phyloP scores from a whole-genome alignment of 1,140 invertebrate genomes.

The Cotesia chilonis region DNA sequence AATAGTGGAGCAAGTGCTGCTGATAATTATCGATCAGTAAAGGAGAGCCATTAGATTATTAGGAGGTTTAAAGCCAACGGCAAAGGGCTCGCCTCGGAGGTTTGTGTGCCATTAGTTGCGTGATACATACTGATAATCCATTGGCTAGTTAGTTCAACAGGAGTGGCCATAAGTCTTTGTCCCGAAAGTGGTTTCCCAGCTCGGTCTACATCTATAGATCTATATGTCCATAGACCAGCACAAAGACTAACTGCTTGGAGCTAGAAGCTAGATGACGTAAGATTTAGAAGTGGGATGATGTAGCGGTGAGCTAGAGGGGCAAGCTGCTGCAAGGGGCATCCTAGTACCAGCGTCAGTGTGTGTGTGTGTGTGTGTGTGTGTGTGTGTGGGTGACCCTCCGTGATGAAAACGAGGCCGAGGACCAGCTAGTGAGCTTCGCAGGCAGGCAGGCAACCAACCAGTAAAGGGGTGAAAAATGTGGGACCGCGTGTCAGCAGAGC shows the following conservation, averaged over 20 bases:
- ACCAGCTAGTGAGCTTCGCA: conserved; percentile 22
- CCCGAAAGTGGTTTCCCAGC: neutral
- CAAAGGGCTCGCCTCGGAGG: no score
- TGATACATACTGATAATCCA: neutral
- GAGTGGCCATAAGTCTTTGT: conserved; percentile 12
- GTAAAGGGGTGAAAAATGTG: conserved; percentile 35
- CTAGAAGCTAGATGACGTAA: conserved; percentile 25
- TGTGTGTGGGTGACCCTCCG: conserved; percentile 35
- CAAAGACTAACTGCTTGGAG: neutral
- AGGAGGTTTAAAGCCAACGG: no score
- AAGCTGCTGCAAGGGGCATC: neutral
- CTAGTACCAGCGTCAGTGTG: neutral
- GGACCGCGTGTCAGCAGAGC: conserved; percentile 39
- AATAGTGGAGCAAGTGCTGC: no score
- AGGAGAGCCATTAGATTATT: no score
- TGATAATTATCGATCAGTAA: no score
- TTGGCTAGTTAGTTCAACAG: conserved; percentile 11
- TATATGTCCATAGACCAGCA: neutral
- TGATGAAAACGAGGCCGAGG: conserved; percentile 25
- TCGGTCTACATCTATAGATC: neutral
- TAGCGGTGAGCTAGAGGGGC: neutral
- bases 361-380: conserved; percentile 13
- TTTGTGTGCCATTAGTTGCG: neutral
- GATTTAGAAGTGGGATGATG: conserved; percentile 19
- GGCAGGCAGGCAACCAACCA: neutral